Base-by-base conservation (phyloP, 2,113 vertebrate genomes). In the Ellobius talpinus region DNA sequence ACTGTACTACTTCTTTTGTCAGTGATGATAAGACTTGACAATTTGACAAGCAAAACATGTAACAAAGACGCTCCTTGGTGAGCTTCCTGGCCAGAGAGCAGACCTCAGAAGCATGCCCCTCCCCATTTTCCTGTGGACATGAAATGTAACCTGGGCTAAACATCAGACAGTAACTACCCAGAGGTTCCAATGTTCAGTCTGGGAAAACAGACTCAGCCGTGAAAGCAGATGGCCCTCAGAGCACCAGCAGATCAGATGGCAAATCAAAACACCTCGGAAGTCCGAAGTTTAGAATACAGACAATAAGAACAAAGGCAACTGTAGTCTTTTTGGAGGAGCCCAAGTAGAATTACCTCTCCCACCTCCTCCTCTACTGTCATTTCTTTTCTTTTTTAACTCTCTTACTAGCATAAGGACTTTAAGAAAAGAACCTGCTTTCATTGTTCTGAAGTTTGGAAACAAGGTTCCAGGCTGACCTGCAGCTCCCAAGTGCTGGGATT, bases 1-100 rank as follows among this genome's bases (percentile, higher is more conserved):
- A 93, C 91, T 89, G 45, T 87, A 84, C 95, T 86, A 8, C 47
- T 72, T 12, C 31, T 93, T 89, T 55, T 97, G 73, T 84, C 86
- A 66, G 17, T 73, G 52, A 85, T 68, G 31, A 77, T 24, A 42
- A 45, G 29, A 95, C 93, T 14, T 81, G 70, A 92, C 23, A 39
- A 95, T 91, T 14, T 81, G 70, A 92, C 23, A 39, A n/a, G 16
- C 65, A 88, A 90, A 92, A 93, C n/a, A 9, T 29, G 95, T 65
- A 90, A 85, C 92, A 61, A 92, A 91, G 68, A 92, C 52, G 45
- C 39, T 66, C 42, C 58, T 93, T 82, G 88, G 78, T 77, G 29
- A 93, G 36, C 66, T 50, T 76, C 39, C 61, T 0, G 70, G 42
- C 50, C 65, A 93, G 23, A 9, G 29, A 95, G 24, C 31, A 82